phyloP scores from a whole-genome alignment of 2,797 vertebrate species.

The Gobio occitaniae region DNA sequence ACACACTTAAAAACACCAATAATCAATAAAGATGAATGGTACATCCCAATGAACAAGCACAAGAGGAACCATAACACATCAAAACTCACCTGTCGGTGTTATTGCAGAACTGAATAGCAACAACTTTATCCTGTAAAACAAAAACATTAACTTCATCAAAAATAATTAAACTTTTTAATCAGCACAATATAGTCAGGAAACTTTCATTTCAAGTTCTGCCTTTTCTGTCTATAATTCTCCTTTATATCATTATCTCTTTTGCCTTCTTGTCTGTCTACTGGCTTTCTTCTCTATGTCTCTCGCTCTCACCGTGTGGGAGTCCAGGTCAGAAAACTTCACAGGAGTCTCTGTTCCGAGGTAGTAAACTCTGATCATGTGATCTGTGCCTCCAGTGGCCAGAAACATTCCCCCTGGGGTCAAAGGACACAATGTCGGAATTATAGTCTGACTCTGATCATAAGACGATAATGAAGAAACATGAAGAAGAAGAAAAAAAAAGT shows the following conservation, averaged over 20 bases:
- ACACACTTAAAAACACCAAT: constrained; percentile 22
- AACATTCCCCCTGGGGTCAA: constrained; percentile 92
- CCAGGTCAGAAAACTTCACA: constrained; percentile 94
- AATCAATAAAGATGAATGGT: not conserved
- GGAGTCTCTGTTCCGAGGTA: constrained; percentile 92
- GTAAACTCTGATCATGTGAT: constrained; percentile 96
- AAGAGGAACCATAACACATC: not conserved
- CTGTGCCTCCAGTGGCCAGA: constrained; percentile 95
- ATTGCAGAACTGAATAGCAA: constrained; percentile 97
- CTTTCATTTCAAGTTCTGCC: not conserved
- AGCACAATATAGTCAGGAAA: not conserved
- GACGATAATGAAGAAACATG: not conserved
- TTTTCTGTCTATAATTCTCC: not conserved
- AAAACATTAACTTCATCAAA: constrained; percentile 38
- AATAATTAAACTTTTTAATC: too few relatives aligned
- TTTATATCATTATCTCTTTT: not conserved
- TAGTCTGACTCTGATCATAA: not conserved
- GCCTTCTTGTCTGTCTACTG: not conserved
- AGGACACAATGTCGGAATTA: constrained; percentile 23
- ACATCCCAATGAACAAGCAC: not conserved
- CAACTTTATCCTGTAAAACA: constrained; percentile 92
- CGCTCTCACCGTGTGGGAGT: constrained; percentile 88
- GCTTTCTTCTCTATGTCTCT: not conserved
- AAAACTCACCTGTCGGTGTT: constrained; percentile 90
- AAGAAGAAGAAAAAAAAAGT: constrained; percentile 1